Base-by-base conservation (phyloP, 2,888 invertebrate genomes). In the Antheraea assamensis region DNA sequence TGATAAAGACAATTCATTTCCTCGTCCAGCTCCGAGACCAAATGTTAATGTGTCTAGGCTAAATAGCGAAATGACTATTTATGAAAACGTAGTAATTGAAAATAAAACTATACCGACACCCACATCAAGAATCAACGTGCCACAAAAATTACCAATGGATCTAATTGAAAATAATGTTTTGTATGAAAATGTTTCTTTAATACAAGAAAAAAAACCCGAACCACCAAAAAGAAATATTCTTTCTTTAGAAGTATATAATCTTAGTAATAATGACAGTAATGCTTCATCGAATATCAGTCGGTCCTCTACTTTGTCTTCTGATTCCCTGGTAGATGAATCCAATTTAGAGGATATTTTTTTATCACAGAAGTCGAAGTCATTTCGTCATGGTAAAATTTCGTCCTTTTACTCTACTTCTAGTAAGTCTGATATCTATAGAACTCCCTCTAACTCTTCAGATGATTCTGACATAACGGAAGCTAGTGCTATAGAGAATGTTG, bases 401-500 rank as follows among this genome's bases (percentile, higher is more conserved):
- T 76, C 83, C 7, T 73, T 79, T n/a, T 82, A 83, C 75, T 81
- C 84, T 58, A 83, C 80, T 76, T 81, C 84, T 10, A 86, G 79
- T 75, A 90, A 88, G 83, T 82, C 85, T 70, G 82, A 83, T 61
- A 77, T 91, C 71, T 84, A 84, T 73, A 85, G 92, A 80, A 88
- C 91, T 55, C 84, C 85, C 73, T 94, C 94, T 0, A 87, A 85
- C 76, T 88, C 88, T 31, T 92, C 94, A n/a, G 87, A 89, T 78
- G 86, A 87, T 73, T 92, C 94, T 52, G 86, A 90, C 80, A 73
- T 86, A 24, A 93, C 93, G 24, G 92, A 92, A 82, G 87, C 85
- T n/a, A 94, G 94, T 85, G 94, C 94, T 70, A 85, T 94, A 75
- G 94, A 94, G 85, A 93, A 94, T 85, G 91, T 94, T 35, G 94